Percentiles rank a stretch among this genome's conserved stretches.
Conservation (phyloP, 2,113 vertebrate species). For the Tachysurus fulvidraco region DNA sequence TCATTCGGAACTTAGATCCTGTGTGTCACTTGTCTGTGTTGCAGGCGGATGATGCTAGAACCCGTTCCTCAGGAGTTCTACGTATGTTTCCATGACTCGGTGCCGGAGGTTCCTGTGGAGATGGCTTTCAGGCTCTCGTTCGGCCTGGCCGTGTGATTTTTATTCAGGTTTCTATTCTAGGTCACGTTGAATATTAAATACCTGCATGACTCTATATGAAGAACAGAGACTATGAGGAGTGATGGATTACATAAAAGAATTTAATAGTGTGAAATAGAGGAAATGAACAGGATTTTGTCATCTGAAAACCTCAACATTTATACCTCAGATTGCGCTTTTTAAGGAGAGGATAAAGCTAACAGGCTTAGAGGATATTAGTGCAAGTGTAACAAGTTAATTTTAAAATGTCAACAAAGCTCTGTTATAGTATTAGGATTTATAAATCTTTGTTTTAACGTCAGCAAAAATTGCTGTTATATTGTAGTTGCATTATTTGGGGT, state of each 20-base stretch:
- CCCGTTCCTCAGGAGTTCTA: no score
- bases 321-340: conserved; percentile 56
- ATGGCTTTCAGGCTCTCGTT: conserved; percentile 95
- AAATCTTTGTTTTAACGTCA: no score
- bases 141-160: conserved; percentile 79
- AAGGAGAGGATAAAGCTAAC: neutral
- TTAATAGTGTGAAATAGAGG: neutral
- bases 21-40: no score
- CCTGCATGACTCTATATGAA: neutral
- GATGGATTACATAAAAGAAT: neutral
- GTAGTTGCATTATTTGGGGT: no score
- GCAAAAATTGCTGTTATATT: no score
- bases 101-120: conserved; percentile 88
- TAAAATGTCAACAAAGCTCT: no score
- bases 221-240: neutral
- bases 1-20: no score
- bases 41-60: no score
- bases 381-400: no score
- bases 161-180: conserved; percentile 3
- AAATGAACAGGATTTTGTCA: neutral
- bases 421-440: no score
- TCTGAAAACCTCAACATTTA: conserved; percentile 37
- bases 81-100: conserved; percentile 94
- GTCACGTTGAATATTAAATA: neutral
- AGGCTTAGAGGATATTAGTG: neutral